These are phyloP conservation scores for Lordiphosa fenestrarum DNA, from an alignment of 2,888 invertebrate species.

Conservation along the genomic window DNA sequence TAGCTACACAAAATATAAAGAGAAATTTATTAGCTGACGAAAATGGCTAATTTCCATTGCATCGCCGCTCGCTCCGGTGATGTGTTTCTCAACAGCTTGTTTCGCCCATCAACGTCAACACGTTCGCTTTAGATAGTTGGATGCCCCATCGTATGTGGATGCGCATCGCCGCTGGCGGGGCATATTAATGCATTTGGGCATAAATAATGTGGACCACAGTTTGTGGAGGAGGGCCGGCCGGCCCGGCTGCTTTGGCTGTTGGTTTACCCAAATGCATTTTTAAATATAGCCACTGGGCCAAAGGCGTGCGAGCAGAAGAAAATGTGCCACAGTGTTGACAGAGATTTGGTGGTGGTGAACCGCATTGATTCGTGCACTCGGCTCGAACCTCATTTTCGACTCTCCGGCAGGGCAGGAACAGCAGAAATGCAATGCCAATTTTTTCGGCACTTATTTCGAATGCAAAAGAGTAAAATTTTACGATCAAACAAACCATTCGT, in stretches of 20 bases:
- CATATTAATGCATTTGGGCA: constrained; percentile 57
- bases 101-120: constrained; percentile 31
- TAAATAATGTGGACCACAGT: constrained; percentile 46
- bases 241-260: constrained; percentile 9
- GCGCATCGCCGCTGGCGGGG: constrained; percentile 35
- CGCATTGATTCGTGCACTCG: constrained; percentile 31
- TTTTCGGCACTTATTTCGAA: constrained; percentile 40
- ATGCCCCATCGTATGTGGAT: constrained; percentile 10
- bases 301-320: not conserved
- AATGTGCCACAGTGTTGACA: not conserved
- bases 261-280: constrained; percentile 45
- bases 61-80: constrained; percentile 20
- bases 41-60: constrained; percentile 50
- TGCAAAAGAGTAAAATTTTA: constrained; percentile 70
- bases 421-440: constrained; percentile 48
- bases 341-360: not conserved
- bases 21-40: constrained; percentile 61
- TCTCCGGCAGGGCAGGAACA: constrained; percentile 12
- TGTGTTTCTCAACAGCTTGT: constrained; percentile 34
- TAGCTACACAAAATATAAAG: constrained; percentile 15
- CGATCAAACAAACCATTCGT: constrained; percentile 73
- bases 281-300: constrained; percentile 44
- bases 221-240: not conserved
- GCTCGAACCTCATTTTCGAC: constrained; percentile 27
- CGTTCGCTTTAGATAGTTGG: constrained; percentile 12